Evolutionary conservation across 1,140 invertebrate genomes (phyloP).

Genomic region (Micrasema longulum): DNA sequence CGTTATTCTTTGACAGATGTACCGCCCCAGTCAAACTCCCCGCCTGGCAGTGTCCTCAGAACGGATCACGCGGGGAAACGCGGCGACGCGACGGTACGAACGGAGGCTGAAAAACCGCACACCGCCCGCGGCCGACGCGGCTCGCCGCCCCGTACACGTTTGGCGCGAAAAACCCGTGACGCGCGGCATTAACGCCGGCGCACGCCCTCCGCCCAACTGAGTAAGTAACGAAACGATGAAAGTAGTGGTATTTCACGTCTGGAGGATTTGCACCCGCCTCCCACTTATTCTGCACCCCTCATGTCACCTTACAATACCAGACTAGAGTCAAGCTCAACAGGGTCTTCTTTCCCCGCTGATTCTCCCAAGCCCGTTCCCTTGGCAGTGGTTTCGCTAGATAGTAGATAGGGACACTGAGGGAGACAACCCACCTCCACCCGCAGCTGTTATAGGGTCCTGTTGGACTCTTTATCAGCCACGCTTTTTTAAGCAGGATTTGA

Average conservation of each 20-base stretch:
- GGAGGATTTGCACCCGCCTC: slow-evolving; percentile 70
- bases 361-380: slow-evolving; percentile 77
- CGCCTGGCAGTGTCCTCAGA: slow-evolving; percentile 78
- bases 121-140: neutral
- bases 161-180: slow-evolving; percentile 43
- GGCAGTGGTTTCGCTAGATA: slow-evolving; percentile 56
- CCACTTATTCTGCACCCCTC: slow-evolving; percentile 83
- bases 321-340: slow-evolving; percentile 90
- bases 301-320: slow-evolving; percentile 85
- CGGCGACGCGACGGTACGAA: neutral
- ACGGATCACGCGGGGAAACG: slow-evolving; percentile 64
- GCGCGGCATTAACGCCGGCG: slow-evolving; percentile 22
- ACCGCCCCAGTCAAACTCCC: slow-evolving; percentile 88
- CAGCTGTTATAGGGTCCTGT: too few relatives aligned
- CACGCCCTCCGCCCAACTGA: slow-evolving; percentile 45
- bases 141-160: slow-evolving; percentile 41
- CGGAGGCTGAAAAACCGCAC: neutral
- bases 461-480: too few relatives aligned
- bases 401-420: slow-evolving; percentile 65
- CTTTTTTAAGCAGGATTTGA: too few relatives aligned
- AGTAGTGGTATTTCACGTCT: slow-evolving; percentile 77
- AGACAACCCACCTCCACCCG: too few relatives aligned
- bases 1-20: slow-evolving; percentile 85
- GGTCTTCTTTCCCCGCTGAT: slow-evolving; percentile 85
- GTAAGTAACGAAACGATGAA: slow-evolving; percentile 57